A percentile compares a stretch with the other conserved stretches of the same genome.
Evolutionary conservation across 2,888 invertebrate genomes (phyloP).

Genomic region (Sinotaia quadrata): DNA sequence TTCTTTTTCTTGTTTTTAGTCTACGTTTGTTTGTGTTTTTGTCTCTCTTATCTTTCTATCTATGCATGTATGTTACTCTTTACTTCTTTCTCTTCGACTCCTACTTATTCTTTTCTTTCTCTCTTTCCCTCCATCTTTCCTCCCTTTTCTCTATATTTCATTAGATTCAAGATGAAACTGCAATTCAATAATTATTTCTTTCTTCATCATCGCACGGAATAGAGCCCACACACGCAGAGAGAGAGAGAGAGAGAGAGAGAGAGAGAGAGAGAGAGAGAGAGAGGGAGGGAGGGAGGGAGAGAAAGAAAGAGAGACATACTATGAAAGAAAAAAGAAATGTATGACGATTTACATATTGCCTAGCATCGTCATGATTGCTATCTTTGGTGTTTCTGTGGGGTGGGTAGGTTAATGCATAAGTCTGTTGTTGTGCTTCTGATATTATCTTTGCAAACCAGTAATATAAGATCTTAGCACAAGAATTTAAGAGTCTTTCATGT

Average conservation of each 20-base stretch:
- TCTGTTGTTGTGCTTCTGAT: background rate
- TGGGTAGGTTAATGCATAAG: background rate
- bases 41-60: background rate
- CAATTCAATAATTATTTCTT: too few species aligned
- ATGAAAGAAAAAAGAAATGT: background rate
- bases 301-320: background rate
- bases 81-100: background rate
- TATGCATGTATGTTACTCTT: background rate
- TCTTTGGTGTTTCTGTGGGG: background rate
- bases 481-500: too few species aligned
- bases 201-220: too few species aligned
- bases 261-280: constrained; percentile 2
- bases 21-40: constrained; percentile 18
- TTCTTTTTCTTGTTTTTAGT: background rate
- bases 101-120: too few species aligned
- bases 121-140: too few species aligned
- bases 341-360: too few species aligned
- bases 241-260: constrained; percentile 5
- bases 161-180: too few species aligned
- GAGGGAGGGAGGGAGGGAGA: background rate
- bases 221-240: background rate
- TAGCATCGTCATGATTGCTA: too few species aligned
- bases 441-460: background rate
- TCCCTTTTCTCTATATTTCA: too few species aligned
- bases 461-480: too few species aligned